phyloP scores from a whole-genome alignment of 2,113 vertebrate genomes.

The Azemiops feae region DNA sequence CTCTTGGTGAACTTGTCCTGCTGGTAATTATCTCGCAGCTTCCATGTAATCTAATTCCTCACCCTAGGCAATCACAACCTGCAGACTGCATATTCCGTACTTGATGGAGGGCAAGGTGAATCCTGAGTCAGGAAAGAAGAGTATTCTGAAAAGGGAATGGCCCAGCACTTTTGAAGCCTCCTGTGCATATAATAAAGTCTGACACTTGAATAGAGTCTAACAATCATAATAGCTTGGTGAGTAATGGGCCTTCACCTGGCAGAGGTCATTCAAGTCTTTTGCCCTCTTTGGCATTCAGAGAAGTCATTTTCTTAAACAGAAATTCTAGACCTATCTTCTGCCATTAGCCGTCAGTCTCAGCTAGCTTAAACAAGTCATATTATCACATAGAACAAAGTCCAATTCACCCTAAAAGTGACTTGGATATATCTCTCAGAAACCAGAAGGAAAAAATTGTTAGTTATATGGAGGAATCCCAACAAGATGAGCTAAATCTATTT shows the following conservation, averaged over 20 bases:
- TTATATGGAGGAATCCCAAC: neutral
- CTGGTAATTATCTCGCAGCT: conserved; percentile 8
- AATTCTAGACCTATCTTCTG: neutral
- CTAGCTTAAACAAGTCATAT: neutral
- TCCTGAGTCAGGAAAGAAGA: conserved; percentile 7
- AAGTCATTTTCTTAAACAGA: neutral
- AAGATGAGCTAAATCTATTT: neutral
- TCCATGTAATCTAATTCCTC: conserved; percentile 10
- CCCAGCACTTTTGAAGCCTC: neutral
- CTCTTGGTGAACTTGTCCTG: conserved; percentile 10
- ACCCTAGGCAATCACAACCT: neutral
- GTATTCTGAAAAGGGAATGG: neutral
- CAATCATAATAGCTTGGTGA: neutral
- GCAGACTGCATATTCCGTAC: conserved; percentile 1
- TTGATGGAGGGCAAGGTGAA: conserved; percentile 5
- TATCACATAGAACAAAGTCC: neutral
- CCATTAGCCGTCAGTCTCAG: neutral
- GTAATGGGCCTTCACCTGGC: neutral
- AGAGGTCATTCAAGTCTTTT: neutral
- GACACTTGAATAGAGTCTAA: neutral
- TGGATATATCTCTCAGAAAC: neutral
- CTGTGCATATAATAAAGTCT: neutral
- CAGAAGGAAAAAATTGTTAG: neutral
- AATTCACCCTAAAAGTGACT: neutral
- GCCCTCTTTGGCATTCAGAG: neutral